phyloP scores from a whole-genome alignment of 2,888 invertebrate genomes.

The Tillus elongatus region DNA sequence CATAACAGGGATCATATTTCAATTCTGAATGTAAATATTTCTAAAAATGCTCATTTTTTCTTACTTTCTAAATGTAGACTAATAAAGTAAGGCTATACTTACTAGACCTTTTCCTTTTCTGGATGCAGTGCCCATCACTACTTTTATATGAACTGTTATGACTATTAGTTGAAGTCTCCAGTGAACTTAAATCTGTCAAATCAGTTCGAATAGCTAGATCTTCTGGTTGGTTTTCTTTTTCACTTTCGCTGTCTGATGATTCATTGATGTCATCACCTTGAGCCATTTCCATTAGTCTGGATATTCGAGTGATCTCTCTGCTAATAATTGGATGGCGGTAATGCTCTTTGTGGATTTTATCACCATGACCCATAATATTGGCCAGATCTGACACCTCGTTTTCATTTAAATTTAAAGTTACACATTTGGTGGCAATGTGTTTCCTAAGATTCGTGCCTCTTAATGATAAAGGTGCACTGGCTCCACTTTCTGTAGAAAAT shows the following conservation, averaged over 20 bases:
- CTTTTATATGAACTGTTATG: no score
- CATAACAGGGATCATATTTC: no score
- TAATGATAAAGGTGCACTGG: conserved; percentile 17
- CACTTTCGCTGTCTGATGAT: no score
- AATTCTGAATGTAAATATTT: no score
- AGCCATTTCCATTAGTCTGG: conserved; percentile 17
- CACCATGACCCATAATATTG: conserved; percentile 21
- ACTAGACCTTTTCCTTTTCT: no score
- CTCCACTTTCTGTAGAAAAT: conserved; percentile 21
- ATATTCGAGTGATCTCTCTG: conserved; percentile 19
- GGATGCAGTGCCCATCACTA: no score
- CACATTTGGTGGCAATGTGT: conserved; percentile 22
- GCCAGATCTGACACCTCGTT: conserved; percentile 18
- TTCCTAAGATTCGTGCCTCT: conserved; percentile 20
- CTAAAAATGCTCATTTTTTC: no score
- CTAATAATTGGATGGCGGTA: conserved; percentile 19
- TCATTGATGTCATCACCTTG: conserved; percentile 12
- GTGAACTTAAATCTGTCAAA: no score
- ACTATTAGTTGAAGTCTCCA: no score
- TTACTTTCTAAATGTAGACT: no score
- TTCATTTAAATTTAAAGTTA: conserved; percentile 19
- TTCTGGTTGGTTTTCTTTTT: conserved; percentile 4
- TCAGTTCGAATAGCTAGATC: no score
- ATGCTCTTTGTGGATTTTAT: conserved; percentile 20
- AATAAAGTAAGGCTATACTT: no score